These are phyloP conservation scores for Odontophorus gujanensis DNA, from an alignment of 2,113 vertebrate species.

Conservation along the genomic window DNA sequence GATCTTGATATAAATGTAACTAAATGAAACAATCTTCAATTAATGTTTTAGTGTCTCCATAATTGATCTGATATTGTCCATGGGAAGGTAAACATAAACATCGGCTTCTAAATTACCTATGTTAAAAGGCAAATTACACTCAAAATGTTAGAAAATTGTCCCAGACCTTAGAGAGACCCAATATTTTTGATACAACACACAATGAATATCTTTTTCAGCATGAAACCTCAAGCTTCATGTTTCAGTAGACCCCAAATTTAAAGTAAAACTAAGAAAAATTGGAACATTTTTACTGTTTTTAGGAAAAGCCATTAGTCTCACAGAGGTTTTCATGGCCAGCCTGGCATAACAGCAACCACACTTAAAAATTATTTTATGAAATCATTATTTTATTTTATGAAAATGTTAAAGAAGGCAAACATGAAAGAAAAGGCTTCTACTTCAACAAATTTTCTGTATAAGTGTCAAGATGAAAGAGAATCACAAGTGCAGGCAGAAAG, in stretches of 20 bases:
- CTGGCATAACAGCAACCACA: neutral
- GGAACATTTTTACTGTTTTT: neutral
- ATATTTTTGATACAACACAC: neutral
- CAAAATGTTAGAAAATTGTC: neutral
- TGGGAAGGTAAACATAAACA: neutral
- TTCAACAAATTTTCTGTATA: neutral
- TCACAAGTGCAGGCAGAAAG: neutral
- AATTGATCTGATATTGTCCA: neutral
- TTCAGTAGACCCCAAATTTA: constrained; percentile 9
- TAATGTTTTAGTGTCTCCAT: neutral
- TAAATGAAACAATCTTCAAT: neutral
- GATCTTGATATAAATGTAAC: neutral
- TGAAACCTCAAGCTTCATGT: neutral
- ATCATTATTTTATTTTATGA: too few species aligned
- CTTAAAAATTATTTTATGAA: neutral
- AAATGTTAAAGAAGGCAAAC: neutral
- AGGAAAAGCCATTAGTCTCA: neutral
- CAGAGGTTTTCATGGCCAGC: neutral
- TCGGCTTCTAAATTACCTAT: neutral
- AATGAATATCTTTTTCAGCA: neutral
- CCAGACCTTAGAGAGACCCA: neutral
- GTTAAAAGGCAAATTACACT: neutral
- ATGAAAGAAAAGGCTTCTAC: neutral
- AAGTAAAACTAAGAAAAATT: neutral
- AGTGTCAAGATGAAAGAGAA: neutral